Evolutionary conservation across 2,797 vertebrate species (phyloP).

Genomic region (Sebastes goodei): DNA sequence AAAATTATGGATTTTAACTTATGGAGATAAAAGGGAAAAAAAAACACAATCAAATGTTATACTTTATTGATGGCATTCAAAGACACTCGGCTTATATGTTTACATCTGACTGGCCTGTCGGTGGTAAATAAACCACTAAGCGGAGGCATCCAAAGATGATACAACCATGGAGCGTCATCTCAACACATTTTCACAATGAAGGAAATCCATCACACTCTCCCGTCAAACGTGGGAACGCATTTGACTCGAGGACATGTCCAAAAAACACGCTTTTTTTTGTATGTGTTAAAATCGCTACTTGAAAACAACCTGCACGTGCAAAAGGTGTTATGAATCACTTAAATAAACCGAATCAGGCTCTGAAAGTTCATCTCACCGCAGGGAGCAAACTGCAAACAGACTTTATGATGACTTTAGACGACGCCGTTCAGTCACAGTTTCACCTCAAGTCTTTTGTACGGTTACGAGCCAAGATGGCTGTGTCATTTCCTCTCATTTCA

Average conservation of each 20-base stretch:
- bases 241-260: neutral
- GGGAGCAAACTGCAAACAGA: slow-evolving; percentile 25
- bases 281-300: slow-evolving; percentile 40
- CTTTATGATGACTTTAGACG: slow-evolving; percentile 37
- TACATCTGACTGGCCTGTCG: slow-evolving; percentile 53
- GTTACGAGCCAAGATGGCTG: slow-evolving; percentile 62
- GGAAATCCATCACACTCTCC: neutral
- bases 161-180: slow-evolving; percentile 4
- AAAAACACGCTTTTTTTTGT: slow-evolving; percentile 6
- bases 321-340: slow-evolving; percentile 20
- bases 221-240: slow-evolving; percentile 11
- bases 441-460: slow-evolving; percentile 57
- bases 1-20: slow-evolving; percentile 51
- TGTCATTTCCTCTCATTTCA: slow-evolving; percentile 57
- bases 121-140: slow-evolving; percentile 27
- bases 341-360: slow-evolving; percentile 27
- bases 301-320: slow-evolving; percentile 36
- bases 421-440: slow-evolving; percentile 24
- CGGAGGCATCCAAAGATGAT: slow-evolving; percentile 37
- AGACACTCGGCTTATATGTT: slow-evolving; percentile 65
- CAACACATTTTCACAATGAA: slow-evolving; percentile 20
- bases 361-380: slow-evolving; percentile 27
- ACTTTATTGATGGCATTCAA: slow-evolving; percentile 52
- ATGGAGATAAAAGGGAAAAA: slow-evolving; percentile 43
- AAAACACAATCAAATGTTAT: slow-evolving; percentile 40